Percentiles rank a stretch among this genome's conserved stretches.
phyloP scores from a whole-genome alignment of 2,797 vertebrate genomes.

The Typhlichthys subterraneus region DNA sequence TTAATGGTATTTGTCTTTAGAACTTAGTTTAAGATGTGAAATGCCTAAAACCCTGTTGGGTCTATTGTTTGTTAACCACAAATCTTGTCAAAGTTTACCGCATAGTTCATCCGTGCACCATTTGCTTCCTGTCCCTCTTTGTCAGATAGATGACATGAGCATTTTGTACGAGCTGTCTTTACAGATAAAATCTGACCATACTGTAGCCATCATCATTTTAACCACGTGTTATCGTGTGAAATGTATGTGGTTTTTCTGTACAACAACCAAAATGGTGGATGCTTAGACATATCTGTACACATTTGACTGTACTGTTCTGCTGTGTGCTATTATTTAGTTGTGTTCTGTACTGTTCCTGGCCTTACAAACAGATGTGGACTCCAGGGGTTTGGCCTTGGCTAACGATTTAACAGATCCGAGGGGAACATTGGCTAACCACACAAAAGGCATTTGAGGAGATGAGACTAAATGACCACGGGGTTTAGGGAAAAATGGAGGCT shows the following conservation, averaged over 20 bases:
- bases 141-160: too few relatives aligned
- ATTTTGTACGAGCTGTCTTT: too few relatives aligned
- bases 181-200: too few relatives aligned
- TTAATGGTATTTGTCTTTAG: too few relatives aligned
- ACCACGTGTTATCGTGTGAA: neutral
- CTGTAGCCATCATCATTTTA: too few relatives aligned
- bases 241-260: neutral
- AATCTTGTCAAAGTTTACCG: too few relatives aligned
- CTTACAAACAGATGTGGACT: conserved; percentile 54
- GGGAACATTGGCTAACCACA: conserved; percentile 38
- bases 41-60: too few relatives aligned
- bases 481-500: neutral
- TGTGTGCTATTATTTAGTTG: conserved; percentile 5
- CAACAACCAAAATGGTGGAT: neutral
- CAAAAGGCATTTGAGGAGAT: conserved; percentile 30
- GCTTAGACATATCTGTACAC: neutral
- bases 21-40: too few relatives aligned
- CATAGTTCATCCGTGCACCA: too few relatives aligned
- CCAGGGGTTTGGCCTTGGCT: conserved; percentile 41
- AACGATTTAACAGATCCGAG: conserved; percentile 52
- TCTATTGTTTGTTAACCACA: too few relatives aligned
- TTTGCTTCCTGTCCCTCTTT: too few relatives aligned
- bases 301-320: neutral
- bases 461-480: conserved; percentile 27
- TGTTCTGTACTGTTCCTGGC: conserved; percentile 26